A percentile compares a stretch with the other conserved stretches of the same genome.
Evolutionary conservation across 2,888 invertebrate species (phyloP).

Genomic region (Dendrolimus houi): DNA sequence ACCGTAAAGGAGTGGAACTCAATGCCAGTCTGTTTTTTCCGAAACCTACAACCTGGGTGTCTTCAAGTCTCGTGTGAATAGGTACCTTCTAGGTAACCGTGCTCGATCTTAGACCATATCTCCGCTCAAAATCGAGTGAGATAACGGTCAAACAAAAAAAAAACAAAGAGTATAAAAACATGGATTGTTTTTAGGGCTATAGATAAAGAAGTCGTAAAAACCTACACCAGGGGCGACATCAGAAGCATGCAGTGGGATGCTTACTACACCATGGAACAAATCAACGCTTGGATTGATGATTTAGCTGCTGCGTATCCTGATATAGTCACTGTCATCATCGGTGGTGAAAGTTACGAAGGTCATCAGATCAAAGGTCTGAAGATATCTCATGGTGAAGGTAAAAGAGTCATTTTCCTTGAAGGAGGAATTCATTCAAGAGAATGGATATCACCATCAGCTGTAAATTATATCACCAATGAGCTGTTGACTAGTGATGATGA

Average conservation of each 20-base stretch:
- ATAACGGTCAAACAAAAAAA: no score
- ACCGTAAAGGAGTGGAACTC: no score
- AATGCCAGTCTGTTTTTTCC: no score
- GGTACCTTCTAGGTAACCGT: no score
- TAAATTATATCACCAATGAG: slow-evolving; percentile 81
- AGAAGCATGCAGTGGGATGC: slow-evolving; percentile 58
- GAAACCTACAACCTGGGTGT: no score
- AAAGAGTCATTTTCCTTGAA: slow-evolving; percentile 48
- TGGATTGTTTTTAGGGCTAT: slow-evolving; percentile 43
- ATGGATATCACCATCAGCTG: slow-evolving; percentile 82
- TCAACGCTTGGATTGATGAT: slow-evolving; percentile 75
- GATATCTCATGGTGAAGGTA: slow-evolving; percentile 30
- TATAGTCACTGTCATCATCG: slow-evolving; percentile 48
- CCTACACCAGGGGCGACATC: slow-evolving; percentile 21
- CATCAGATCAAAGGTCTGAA: slow-evolving; percentile 62
- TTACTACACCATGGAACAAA: slow-evolving; percentile 77
- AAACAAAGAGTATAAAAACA: no score
- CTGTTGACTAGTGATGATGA: slow-evolving; percentile 76
- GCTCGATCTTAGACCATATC: no score
- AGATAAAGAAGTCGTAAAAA: slow-evolving; percentile 47
- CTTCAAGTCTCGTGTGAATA: no score
- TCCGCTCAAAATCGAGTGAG: no score
- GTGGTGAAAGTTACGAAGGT: slow-evolving; percentile 60
- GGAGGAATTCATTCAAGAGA: slow-evolving; percentile 84
- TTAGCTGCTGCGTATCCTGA: slow-evolving; percentile 58